A percentile compares a stretch with the other conserved stretches of the same genome.
phyloP scores from a whole-genome alignment of 2,113 vertebrate genomes.

The Notiomystis cincta region DNA sequence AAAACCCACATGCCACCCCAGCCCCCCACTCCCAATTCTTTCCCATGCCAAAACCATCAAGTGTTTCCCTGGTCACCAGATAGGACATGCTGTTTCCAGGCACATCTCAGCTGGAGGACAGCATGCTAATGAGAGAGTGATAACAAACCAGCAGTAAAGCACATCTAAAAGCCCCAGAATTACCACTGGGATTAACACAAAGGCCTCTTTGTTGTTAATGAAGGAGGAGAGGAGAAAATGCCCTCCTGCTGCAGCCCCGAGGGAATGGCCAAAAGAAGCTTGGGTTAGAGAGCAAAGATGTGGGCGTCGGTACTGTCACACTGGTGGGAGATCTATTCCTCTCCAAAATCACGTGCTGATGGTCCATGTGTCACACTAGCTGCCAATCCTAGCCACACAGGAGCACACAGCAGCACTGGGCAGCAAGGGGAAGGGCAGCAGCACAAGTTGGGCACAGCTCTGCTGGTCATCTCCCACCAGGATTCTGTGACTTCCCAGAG shows the following conservation, averaged over 20 bases:
- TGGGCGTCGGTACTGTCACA: background rate
- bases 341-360: background rate
- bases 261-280: background rate
- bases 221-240: background rate
- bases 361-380: background rate
- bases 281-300: background rate
- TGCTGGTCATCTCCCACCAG: background rate
- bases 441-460: background rate
- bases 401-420: accelerated
- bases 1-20: background rate
- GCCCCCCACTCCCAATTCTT: background rate
- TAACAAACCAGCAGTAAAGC: background rate
- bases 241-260: background rate
- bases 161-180: background rate
- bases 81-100: background rate
- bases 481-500: background rate
- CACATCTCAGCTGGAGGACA: background rate
- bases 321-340: background rate
- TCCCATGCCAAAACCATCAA: background rate
- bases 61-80: background rate
- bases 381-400: no score
- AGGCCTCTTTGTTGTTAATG: conserved; percentile 1
- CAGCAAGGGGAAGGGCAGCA: background rate
- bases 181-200: conserved; percentile 31
- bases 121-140: conserved; percentile 1